Evolutionary conservation across 2,888 invertebrate genomes (phyloP).

Genomic region (Stenchaetothrips biformis): DNA sequence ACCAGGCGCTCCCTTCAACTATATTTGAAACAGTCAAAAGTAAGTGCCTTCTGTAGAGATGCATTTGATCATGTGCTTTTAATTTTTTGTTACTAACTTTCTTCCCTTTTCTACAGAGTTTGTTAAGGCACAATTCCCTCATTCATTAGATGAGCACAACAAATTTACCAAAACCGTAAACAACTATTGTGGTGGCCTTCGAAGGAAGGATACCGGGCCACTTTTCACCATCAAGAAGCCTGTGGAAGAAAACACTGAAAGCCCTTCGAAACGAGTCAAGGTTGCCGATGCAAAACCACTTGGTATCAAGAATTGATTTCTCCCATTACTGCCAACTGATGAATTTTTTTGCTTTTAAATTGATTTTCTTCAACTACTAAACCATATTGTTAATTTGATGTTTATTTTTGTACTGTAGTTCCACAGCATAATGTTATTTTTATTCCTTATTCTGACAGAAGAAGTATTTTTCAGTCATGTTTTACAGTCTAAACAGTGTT

Average conservation of each 20-base stretch:
- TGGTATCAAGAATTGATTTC: background rate
- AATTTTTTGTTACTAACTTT: background rate
- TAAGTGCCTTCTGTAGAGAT: background rate
- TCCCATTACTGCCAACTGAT: background rate
- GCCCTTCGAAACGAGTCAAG: background rate
- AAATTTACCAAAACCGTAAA: background rate
- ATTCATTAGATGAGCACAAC: too few species aligned
- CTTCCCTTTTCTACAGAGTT: conserved; percentile 11
- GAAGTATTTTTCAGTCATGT: background rate
- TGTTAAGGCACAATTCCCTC: conserved; percentile 1
- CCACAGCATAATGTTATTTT: background rate
- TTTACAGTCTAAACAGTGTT: background rate
- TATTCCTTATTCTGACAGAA: background rate
- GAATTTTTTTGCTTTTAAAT: background rate
- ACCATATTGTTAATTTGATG: background rate
- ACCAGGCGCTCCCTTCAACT: background rate
- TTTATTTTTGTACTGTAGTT: background rate
- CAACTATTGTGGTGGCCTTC: background rate
- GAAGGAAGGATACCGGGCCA: background rate
- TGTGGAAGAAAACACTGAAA: background rate
- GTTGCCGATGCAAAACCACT: background rate
- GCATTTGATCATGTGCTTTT: background rate
- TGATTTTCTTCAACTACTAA: background rate
- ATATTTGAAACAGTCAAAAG: conserved; percentile 12
- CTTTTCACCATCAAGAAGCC: background rate